These are phyloP conservation scores for Mythimna loreyi DNA, from an alignment of 2,888 invertebrate species.

Conservation along the genomic window DNA sequence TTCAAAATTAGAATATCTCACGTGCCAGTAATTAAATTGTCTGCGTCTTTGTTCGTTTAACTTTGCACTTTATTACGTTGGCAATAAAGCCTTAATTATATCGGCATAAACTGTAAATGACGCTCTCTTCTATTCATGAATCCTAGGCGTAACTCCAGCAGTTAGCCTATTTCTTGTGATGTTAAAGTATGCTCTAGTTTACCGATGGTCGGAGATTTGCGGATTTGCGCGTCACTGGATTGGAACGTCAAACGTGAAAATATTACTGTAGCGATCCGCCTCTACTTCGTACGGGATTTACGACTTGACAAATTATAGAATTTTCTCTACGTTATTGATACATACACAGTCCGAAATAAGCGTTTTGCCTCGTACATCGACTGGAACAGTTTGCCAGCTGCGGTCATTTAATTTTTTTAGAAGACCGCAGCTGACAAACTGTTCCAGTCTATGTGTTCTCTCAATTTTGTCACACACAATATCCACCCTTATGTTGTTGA, in stretches of 20 bases:
- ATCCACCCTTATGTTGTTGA: too few species aligned
- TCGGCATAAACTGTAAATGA: neutral
- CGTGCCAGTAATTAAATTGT: neutral
- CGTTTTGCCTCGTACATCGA: too few species aligned
- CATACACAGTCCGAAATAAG: too few species aligned
- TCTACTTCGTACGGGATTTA: too few species aligned
- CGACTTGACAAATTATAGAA: too few species aligned
- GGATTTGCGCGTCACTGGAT: conserved; percentile 27
- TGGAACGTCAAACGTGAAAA: conserved; percentile 17
- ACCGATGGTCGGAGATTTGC: conserved; percentile 22
- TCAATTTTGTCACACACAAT: too few species aligned
- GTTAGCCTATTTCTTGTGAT: conserved; percentile 34
- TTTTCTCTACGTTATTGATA: too few species aligned
- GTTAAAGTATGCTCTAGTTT: conserved; percentile 48
- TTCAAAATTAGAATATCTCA: neutral
- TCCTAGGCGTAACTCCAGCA: neutral
- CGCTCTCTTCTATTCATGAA: conserved; percentile 23
- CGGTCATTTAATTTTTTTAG: too few species aligned
- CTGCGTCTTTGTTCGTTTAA: neutral
- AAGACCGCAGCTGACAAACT: too few species aligned
- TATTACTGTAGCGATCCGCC: neutral
- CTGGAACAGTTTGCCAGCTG: too few species aligned
- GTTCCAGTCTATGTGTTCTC: too few species aligned
- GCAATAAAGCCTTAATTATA: conserved; percentile 20
- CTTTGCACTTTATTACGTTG: neutral